phyloP scores from a whole-genome alignment of 2,113 vertebrate genomes.

The Ascaphus truei region DNA sequence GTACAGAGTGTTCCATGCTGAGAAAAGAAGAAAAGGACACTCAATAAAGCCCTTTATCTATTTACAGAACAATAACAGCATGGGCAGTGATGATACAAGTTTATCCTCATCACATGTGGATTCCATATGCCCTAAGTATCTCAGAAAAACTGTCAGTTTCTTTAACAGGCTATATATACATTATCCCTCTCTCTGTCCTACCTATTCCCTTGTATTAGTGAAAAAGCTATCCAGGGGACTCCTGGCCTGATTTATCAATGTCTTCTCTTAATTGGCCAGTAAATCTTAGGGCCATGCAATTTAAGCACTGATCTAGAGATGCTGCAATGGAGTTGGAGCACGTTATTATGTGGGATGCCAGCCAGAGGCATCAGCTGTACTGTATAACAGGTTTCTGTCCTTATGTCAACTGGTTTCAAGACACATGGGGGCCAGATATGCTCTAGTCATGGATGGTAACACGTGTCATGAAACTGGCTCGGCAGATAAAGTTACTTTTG shows the following conservation, averaged over 20 bases:
- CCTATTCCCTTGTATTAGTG: background rate
- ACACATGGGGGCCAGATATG: background rate
- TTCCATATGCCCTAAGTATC: background rate
- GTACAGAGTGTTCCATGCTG: background rate
- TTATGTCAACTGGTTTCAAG: slow-evolving; percentile 4
- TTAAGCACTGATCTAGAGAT: background rate
- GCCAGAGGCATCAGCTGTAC: background rate
- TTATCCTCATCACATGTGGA: background rate
- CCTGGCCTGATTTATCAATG: slow-evolving; percentile 11
- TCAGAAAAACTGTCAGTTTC: background rate
- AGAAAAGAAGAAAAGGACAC: background rate
- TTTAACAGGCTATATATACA: background rate
- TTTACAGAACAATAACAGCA: background rate
- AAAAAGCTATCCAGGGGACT: background rate
- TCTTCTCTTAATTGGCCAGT: slow-evolving; percentile 1
- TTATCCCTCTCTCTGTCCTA: background rate
- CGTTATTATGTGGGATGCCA: slow-evolving; percentile 11
- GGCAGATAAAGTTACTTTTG: slow-evolving; percentile 11
- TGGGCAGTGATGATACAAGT: background rate
- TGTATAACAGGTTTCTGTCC: background rate
- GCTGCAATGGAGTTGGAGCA: background rate
- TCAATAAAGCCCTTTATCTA: no score
- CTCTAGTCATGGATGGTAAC: slow-evolving; percentile 6
- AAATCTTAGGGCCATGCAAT: background rate
- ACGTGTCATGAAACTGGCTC: background rate